phyloP scores from a whole-genome alignment of 2,113 vertebrate genomes.

The Paracanthobrama guichenoti region DNA sequence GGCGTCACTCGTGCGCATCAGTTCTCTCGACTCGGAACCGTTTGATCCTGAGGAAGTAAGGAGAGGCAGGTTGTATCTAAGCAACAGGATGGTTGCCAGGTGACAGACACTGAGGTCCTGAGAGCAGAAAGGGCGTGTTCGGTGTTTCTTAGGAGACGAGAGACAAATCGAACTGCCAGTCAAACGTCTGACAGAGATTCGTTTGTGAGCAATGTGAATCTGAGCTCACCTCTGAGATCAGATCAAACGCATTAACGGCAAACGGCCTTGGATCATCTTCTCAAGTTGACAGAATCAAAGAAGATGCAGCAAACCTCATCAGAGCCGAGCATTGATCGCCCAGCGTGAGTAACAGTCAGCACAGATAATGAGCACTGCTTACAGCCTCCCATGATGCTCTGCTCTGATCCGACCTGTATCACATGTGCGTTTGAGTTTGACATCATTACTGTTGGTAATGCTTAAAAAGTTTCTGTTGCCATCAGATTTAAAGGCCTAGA shows the following conservation, averaged over 20 bases:
- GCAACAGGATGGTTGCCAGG: conserved; percentile 79
- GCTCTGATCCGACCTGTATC: conserved; percentile 27
- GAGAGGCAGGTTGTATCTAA: conserved; percentile 72
- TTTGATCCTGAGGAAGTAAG: conserved; percentile 66
- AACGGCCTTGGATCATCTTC: background rate
- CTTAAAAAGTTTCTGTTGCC: background rate
- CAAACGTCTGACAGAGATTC: background rate
- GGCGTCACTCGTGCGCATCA: conserved; percentile 44
- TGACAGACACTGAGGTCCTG: conserved; percentile 73
- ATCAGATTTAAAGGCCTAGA: background rate
- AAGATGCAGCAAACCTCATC: background rate
- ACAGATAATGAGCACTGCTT: background rate
- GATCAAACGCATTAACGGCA: background rate
- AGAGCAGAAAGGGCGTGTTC: conserved; percentile 60
- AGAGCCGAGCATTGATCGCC: background rate
- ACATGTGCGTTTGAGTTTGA: background rate
- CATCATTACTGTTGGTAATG: background rate
- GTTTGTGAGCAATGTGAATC: background rate
- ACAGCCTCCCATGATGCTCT: conserved; percentile 27
- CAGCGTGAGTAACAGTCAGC: background rate
- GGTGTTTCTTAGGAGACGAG: conserved; percentile 29
- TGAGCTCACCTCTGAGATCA: background rate
- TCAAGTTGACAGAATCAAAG: background rate
- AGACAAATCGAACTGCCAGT: conserved; percentile 18
- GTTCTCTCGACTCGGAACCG: conserved; percentile 54